These are phyloP conservation scores for Drosophila bocqueti DNA, from an alignment of 1,140 invertebrate species.

Conservation along the genomic window DNA sequence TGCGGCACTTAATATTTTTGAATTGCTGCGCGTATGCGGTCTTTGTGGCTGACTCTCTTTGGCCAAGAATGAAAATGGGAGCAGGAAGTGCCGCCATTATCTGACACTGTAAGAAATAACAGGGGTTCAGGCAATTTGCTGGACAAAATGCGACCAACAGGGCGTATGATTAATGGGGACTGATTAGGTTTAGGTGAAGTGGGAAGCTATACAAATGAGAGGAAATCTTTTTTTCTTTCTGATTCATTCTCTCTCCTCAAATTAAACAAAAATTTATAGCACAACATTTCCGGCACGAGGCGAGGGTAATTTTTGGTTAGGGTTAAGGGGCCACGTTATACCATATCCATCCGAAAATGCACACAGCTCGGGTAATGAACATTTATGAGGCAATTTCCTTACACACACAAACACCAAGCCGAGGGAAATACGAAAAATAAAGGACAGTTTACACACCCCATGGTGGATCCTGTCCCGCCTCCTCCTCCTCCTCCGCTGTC, in stretches of 20 bases:
- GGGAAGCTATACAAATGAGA: conserved; percentile 7
- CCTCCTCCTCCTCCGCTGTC: conserved; percentile 1
- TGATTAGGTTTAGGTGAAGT: conserved; percentile 35
- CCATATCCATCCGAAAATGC: conserved; percentile 39
- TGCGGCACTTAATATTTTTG: conserved; percentile 78
- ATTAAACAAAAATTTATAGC: conserved; percentile 42
- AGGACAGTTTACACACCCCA: conserved; percentile 63
- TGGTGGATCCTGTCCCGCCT: conserved; percentile 17
- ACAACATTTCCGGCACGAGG: conserved; percentile 24
- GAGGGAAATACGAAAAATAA: conserved; percentile 7
- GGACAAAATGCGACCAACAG: conserved; percentile 52
- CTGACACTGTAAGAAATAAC: conserved; percentile 44
- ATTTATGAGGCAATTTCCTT: conserved; percentile 84
- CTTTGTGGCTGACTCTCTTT: conserved; percentile 18
- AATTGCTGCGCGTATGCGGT: conserved; percentile 50
- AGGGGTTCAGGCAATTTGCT: conserved; percentile 23
- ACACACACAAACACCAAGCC: conserved; percentile 31
- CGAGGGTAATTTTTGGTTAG: conserved; percentile 23
- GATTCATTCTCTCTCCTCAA: not conserved
- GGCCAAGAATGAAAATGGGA: conserved; percentile 29
- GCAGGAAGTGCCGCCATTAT: conserved; percentile 61
- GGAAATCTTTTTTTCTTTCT: conserved; percentile 10
- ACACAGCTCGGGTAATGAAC: conserved; percentile 72
- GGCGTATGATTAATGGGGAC: conserved; percentile 65
- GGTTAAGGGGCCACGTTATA: conserved; percentile 10